phyloP scores from a whole-genome alignment of 2,888 invertebrate genomes.

The Aricia artaxerxes region DNA sequence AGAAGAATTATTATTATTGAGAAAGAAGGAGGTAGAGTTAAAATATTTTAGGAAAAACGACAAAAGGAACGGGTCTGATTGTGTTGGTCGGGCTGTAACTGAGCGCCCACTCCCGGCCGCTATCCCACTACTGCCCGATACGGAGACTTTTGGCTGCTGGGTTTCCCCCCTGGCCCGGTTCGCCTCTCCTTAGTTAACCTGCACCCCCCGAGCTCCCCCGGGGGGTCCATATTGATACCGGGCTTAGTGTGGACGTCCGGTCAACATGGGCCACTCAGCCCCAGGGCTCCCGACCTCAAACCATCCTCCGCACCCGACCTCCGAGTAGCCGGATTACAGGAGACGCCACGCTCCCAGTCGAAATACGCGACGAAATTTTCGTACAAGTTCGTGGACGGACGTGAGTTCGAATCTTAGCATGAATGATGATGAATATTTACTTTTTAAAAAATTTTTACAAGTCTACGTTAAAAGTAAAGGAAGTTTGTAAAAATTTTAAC shows the following conservation, averaged over 20 bases:
- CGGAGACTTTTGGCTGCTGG: constrained; percentile 99
- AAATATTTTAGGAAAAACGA: neutral
- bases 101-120: constrained; percentile 97
- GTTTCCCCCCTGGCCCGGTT: constrained; percentile 99
- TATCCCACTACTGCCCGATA: constrained; percentile 99
- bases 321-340: constrained; percentile 99
- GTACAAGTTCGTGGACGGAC: neutral
- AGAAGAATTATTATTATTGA: too few relatives aligned
- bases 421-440: neutral
- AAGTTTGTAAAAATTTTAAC: neutral
- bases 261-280: constrained; percentile 81
- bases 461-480: neutral
- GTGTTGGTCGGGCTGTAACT: constrained; percentile 88
- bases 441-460: neutral
- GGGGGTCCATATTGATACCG: constrained; percentile 96
- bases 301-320: constrained; percentile 94
- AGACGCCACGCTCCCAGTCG: constrained; percentile 97
- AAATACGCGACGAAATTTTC: constrained; percentile 85
- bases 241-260: constrained; percentile 98
- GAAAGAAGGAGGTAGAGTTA: neutral
- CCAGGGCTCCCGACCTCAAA: constrained; percentile 89
- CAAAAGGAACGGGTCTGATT: constrained; percentile 74
- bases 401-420: constrained; percentile 12
- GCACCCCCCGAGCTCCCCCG: constrained; percentile 87
- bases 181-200: constrained; percentile 98